Evolutionary conservation across 2,113 vertebrate genomes (phyloP), one percentile per base, ranked within the genome.

Genomic region (Gopherus evgoodei): DNA sequence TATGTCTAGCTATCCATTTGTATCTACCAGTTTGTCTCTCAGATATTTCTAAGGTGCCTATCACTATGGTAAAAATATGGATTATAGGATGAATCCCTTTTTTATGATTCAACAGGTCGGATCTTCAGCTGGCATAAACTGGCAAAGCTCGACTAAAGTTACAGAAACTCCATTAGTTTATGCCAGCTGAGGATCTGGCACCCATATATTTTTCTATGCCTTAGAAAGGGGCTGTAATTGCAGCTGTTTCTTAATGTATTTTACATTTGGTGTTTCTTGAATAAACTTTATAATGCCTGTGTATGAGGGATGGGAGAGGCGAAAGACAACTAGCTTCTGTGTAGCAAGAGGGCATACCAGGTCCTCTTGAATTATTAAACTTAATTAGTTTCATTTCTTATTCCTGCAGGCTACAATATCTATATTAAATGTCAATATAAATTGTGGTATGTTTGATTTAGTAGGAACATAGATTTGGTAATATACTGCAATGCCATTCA

Each of bases 331-430:
- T 97, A 97, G 95, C 59, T 57, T 89, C 96, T 93, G 86, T 91
- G 59, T 90, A 93, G 95, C 95, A 95, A 94, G 97, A 94, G 95
- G 92, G 92, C 89, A 69, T 95, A 92, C 90, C 87, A 96, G 95
- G 84, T 97, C 97, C 88, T n/a, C 54, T 95, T 97, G 97, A 97
- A 97, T 98, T 98, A 97, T 98, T 98, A 96, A 97, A 97, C 91
- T 96, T 97, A 97, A 97, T 98, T 98, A 97, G 97, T 95, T 98
- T 96, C 96, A 91, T 97, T 98, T 97, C 85, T 98, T 96, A 97
- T 97, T 98, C 96, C 98, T 97, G 94, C 89, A 92, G 97, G 97
- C 97, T 95, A 93, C 95, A 89, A 95, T 93, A 96, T 94, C 90
- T 89, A 91, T 96, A 96, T 97, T 96, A 98, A 98, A 96, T 95